Conservation (phyloP, 2,888 invertebrate species). For the Tuberolachnus salignus region DNA sequence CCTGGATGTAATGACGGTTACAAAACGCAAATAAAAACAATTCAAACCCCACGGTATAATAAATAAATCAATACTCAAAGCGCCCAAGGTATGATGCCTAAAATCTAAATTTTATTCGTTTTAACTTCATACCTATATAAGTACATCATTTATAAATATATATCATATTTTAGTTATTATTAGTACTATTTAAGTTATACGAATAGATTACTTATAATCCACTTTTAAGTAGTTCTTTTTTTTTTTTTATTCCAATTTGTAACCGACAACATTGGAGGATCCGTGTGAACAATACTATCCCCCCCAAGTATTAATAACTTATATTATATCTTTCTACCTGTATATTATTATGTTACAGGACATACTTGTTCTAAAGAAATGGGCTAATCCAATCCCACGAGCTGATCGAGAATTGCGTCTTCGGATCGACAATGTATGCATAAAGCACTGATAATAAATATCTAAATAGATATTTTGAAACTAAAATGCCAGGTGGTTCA, state of each 20-base stretch:
- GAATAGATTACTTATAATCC: not conserved
- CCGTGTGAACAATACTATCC: too few relatives aligned
- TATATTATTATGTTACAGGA: conserved; percentile 18
- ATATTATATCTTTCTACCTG: not conserved
- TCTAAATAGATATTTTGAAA: too few relatives aligned
- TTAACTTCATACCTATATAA: not conserved
- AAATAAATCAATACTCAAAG: not conserved
- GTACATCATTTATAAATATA: not conserved
- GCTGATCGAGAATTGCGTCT: conserved; percentile 2
- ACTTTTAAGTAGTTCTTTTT: too few relatives aligned
- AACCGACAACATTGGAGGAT: too few relatives aligned
- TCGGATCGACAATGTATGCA: not conserved
- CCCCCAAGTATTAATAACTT: too few relatives aligned
- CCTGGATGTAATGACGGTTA: not conserved
- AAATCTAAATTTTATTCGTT: conserved; percentile 1
- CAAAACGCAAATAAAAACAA: not conserved
- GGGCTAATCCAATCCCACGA: conserved; percentile 3
- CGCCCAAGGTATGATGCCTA: not conserved
- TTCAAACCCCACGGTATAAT: not conserved
- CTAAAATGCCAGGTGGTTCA: too few relatives aligned
- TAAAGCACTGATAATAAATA: too few relatives aligned
- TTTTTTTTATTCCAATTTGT: too few relatives aligned
- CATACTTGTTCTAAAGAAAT: not conserved
- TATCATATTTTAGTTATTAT: conserved; percentile 12
- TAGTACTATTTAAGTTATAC: not conserved